Evolutionary conservation across 2,888 invertebrate species (phyloP).

Genomic region (Busseola fusca): DNA sequence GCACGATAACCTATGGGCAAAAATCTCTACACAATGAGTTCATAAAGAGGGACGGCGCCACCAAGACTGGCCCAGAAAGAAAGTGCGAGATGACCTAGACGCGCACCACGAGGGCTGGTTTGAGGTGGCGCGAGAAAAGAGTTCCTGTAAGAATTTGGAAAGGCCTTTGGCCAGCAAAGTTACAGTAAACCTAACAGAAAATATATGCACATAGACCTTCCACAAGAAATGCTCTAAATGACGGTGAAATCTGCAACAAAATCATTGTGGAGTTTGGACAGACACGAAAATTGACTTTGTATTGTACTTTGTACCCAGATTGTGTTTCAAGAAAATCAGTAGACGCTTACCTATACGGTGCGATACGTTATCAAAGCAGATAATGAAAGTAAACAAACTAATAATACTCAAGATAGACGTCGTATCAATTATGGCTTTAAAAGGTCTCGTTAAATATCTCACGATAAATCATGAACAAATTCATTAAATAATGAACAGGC

Average conservation of each 20-base stretch:
- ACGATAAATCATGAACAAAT: neutral
- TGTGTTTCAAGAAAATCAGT: neutral
- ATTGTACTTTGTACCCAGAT: neutral
- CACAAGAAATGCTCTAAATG: no score
- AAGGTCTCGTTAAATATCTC: constrained; percentile 5
- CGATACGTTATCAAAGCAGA: constrained; percentile 13
- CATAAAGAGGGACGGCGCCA: no score
- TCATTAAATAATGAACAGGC: neutral
- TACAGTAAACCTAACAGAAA: no score
- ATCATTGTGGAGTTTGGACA: neutral
- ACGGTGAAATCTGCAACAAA: neutral
- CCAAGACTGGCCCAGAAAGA: no score
- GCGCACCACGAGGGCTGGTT: no score
- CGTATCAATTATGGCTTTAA: constrained; percentile 2
- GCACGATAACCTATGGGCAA: no score
- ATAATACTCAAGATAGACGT: constrained; percentile 8
- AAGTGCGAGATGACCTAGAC: no score
- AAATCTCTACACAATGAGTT: no score
- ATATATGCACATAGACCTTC: no score
- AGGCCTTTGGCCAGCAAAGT: no score
- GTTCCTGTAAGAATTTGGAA: no score
- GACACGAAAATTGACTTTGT: neutral
- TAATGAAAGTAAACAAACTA: constrained; percentile 19
- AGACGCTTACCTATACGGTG: neutral
- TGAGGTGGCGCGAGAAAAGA: no score